These are phyloP conservation scores for Danaus chrysippus DNA, from an alignment of 2,888 invertebrate species.

Conservation along the genomic window DNA sequence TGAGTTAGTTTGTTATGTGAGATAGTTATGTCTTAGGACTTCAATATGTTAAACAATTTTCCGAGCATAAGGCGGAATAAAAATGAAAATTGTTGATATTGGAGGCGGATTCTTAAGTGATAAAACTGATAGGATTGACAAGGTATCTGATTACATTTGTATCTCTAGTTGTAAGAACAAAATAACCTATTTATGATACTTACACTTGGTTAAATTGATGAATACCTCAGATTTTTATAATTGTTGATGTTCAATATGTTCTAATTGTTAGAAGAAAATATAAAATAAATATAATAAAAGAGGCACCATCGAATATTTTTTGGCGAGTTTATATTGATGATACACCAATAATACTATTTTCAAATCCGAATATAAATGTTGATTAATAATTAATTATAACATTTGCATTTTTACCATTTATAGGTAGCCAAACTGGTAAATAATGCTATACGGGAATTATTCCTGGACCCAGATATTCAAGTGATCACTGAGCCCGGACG, in stretches of 20 bases:
- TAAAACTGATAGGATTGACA: slow-evolving; percentile 1
- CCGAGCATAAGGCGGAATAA: slow-evolving; percentile 46
- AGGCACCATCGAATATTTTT: too few species aligned
- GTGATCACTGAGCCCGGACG: slow-evolving; percentile 47
- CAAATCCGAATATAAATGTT: background rate
- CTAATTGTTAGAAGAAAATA: too few species aligned
- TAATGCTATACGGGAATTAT: slow-evolving; percentile 38
- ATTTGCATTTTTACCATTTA: slow-evolving; percentile 4
- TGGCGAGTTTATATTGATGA: too few species aligned
- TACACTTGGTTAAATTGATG: too few species aligned
- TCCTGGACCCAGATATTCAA: slow-evolving; percentile 43
- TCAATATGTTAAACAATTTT: slow-evolving; percentile 38
- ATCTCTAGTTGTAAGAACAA: too few species aligned
- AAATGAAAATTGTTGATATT: slow-evolving; percentile 46
- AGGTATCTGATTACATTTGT: background rate
- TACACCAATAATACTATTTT: too few species aligned
- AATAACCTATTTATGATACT: too few species aligned
- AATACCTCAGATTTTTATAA: too few species aligned
- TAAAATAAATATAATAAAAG: too few species aligned
- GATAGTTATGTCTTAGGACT: slow-evolving; percentile 41
- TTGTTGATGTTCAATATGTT: too few species aligned
- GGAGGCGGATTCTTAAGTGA: slow-evolving; percentile 46
- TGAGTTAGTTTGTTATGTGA: too few species aligned
- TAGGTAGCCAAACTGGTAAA: slow-evolving; percentile 43
- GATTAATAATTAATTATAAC: background rate